Conservation (phyloP, 2,797 vertebrate species). For the Stomatorhinus walkeri region DNA sequence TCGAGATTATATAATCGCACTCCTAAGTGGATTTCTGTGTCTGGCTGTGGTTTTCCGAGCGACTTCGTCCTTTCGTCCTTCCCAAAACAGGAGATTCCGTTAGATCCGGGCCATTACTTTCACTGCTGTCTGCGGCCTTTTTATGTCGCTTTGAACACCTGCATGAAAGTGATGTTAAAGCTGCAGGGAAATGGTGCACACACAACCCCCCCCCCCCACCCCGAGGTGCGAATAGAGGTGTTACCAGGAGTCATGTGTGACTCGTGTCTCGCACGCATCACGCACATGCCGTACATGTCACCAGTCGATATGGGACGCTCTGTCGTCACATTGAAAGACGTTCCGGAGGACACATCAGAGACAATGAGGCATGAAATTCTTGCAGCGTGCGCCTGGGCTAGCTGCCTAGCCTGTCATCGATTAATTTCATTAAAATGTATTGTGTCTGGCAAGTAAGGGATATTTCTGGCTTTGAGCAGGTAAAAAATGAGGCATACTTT, state of each 20-base stretch:
- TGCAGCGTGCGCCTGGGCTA: background rate
- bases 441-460: background rate
- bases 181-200: background rate
- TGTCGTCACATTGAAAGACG: background rate
- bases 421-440: slow-evolving; percentile 3
- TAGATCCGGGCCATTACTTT: slow-evolving; percentile 1
- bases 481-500: background rate
- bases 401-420: background rate
- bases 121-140: background rate
- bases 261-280: background rate
- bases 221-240: background rate
- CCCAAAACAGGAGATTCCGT: background rate
- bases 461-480: background rate
- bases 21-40: background rate
- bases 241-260: background rate
- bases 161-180: background rate
- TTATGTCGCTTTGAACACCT: background rate
- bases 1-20: background rate
- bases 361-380: background rate
- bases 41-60: background rate
- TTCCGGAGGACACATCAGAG: background rate
- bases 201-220: background rate
- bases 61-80: background rate
- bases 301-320: background rate
- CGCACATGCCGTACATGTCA: background rate